Percentiles rank a stretch among this genome's conserved stretches.
These are phyloP conservation scores for Colinus virginianus DNA, from an alignment of 2,113 vertebrate genomes.

Conservation along the genomic window DNA sequence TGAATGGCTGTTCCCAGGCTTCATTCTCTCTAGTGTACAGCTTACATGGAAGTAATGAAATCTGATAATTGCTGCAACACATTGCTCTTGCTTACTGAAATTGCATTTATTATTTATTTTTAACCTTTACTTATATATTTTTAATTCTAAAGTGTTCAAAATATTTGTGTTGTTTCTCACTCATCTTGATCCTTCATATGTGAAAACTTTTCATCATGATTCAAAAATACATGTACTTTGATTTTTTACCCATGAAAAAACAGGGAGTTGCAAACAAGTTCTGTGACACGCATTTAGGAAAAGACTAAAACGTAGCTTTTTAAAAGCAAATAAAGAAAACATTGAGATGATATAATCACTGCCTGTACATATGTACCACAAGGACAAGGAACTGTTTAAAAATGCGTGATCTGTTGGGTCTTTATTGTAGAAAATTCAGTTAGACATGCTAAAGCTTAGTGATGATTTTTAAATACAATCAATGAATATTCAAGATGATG, in stretches of 20 bases:
- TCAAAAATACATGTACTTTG: background rate
- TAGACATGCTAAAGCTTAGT: background rate
- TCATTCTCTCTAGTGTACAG: background rate
- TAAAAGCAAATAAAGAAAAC: background rate
- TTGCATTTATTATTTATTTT: background rate
- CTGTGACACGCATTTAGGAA: background rate
- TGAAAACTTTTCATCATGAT: background rate
- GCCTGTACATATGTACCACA: background rate
- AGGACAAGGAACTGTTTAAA: background rate
- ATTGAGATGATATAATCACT: background rate
- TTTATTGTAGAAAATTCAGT: background rate
- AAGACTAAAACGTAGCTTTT: background rate
- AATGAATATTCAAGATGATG: background rate
- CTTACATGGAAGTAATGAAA: background rate
- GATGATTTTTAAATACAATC: background rate
- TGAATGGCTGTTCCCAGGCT: background rate
- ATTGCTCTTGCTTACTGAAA: background rate
- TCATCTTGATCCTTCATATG: fast-evolving
- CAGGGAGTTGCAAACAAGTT: background rate
- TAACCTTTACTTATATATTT: background rate
- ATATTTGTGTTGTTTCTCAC: background rate
- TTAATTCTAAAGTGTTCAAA: background rate
- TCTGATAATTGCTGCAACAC: background rate
- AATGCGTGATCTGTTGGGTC: background rate
- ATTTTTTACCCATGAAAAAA: background rate